Evolutionary conservation across 2,888 invertebrate species (phyloP), one percentile per base, ranked within the genome.

Genomic region (Napeogenes sylphis): DNA sequence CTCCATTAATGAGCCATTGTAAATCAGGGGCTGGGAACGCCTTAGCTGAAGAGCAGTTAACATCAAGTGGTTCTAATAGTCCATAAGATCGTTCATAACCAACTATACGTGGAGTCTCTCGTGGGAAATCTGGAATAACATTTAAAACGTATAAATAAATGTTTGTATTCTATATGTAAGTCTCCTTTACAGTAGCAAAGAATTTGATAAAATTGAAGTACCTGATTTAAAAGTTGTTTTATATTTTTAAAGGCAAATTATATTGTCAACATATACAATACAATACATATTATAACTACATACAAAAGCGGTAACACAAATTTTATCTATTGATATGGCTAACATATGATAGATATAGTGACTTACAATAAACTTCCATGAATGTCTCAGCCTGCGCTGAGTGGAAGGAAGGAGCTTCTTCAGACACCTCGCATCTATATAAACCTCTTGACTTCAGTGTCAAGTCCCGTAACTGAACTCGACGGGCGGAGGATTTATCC

Each of bases 401-500:
- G 82, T 94, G 94, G 84, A 95, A 95, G 62, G 94, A 94, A 45
- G 95, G 95, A 61, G 94, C 94, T 82, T 95, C 95, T 66, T 94
- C 95, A 45, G 94, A 95, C 63, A 95, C 94, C 82, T 95, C 95
- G 77, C 95, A 95, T 65, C 94, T 92, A 85, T 94, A 95, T 65
- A 93, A 87, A 51, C 95, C 95, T 69, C 94, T 92, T 66, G 94
- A 94, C 80, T 92, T 92, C 68, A 95, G 89, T 68, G 93, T 93
- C 73, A 95, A 91, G 58, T 93, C 92, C 68, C 92, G 91, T 64
- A 95, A 89, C 69, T 93, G 92, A 8, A 94, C 94, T 32, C 92
- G 91, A 47, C 92, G 92, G 68, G 93, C 93, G 66, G 92, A 92
- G 4, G 94, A 94, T 77, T 93, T 93, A 67, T 92, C 91, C 72